Base-by-base conservation (phyloP, 2,113 vertebrate species). In the Todiramphus chloris region DNA sequence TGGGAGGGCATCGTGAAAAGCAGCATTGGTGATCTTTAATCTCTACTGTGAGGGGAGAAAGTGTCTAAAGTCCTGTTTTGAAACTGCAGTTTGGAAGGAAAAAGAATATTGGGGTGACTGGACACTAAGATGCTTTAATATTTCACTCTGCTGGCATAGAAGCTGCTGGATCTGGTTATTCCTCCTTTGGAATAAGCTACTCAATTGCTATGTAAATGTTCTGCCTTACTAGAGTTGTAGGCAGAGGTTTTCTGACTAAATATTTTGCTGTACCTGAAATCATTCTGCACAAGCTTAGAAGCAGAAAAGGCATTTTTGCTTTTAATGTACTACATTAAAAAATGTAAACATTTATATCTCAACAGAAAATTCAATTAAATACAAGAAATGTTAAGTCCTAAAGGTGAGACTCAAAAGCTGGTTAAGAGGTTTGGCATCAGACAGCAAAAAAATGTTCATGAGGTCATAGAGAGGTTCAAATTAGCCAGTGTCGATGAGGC, bases 21-120 rank as follows among this genome's bases (percentile, higher is more conserved):
- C 60, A 35, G 0, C 9, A n/a, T 4, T 0, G 0, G 10, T 28
- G 37, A 44, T 46, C 17, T 73, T 70, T 62, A 69, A 58, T 20
- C 50, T 89, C 27, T 69, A 21, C 16, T 62, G 15, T 62, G 20
- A 89, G 37, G 12, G 8, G 5, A 91, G 30, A 77, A 89, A 39
- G 13, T 7, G 37, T 11, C 58, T 74, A 81, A 89, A 81, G 56
- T 5, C 14, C 15, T 8, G 1, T 39, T 48, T 64, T 16, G 30
- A 58, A 84, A 89, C 21, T 41, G 11, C 2, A 43, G 4, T 53
- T 91, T 73, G 53, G 35, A 81, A 91, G 20, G 35, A 13, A 91
- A 86, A 83, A 33, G 8, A 44, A 67, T 67, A 44, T 44, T 48
- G 44, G 43, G 24, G 30, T 41, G 39, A 56, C 18, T 68, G 58